Conservation (phyloP, 2,888 invertebrate species). For the Protonemura montana region DNA sequence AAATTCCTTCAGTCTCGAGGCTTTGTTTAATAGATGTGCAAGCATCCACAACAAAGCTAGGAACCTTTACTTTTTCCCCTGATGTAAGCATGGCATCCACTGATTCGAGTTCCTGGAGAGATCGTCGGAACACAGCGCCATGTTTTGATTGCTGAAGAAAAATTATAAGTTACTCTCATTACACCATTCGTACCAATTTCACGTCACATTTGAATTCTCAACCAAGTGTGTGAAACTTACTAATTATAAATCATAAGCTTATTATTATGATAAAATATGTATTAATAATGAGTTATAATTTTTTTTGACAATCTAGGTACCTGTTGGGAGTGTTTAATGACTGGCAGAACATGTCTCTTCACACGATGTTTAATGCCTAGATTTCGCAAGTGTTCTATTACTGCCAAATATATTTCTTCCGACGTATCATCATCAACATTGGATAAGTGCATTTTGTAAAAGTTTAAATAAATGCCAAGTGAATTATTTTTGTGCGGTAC, state of each 20-base stretch:
- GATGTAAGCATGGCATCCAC: conserved; percentile 70
- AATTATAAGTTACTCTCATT: no score
- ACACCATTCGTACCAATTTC: no score
- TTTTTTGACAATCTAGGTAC: no score
- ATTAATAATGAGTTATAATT: no score
- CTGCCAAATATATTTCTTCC: conserved; percentile 64
- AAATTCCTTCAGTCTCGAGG: conserved; percentile 81
- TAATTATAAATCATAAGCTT: no score
- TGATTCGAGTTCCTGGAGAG: conserved; percentile 63
- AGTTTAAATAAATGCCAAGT: neutral
- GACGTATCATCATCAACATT: conserved; percentile 64
- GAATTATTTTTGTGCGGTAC: no score
- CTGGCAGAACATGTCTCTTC: conserved; percentile 69
- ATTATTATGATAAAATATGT: no score
- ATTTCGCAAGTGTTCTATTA: conserved; percentile 71
- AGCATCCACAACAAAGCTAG: conserved; percentile 75
- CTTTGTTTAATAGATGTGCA: conserved; percentile 73
- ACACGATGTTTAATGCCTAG: conserved; percentile 75
- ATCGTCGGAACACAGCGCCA: conserved; percentile 64
- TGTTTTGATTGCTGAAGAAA: conserved; percentile 48
- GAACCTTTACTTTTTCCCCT: conserved; percentile 75
- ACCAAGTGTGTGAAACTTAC: no score
- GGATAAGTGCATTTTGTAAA: conserved; percentile 65
- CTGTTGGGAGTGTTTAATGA: conserved; percentile 53
- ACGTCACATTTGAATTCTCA: no score